phyloP scores from a whole-genome alignment of 2,797 vertebrate species.

The Arremon brunneinucha region DNA sequence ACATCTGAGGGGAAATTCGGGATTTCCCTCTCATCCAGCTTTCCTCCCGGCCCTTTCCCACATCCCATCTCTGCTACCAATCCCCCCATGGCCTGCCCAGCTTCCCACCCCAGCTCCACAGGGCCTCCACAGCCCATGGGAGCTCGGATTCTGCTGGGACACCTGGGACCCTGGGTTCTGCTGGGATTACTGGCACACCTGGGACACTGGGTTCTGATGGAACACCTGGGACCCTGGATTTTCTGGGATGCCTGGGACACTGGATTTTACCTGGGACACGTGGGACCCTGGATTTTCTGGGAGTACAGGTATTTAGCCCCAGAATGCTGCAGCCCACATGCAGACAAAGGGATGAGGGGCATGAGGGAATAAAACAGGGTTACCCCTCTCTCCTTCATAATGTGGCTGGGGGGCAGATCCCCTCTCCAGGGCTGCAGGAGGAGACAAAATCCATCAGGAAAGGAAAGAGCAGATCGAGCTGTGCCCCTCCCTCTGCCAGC shows the following conservation, averaged over 20 bases:
- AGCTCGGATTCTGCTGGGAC: accelerated
- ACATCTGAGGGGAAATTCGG: accelerated
- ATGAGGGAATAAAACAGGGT: accelerated
- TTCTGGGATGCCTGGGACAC: too few species aligned
- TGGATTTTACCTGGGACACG: too few species aligned
- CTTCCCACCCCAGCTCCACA: accelerated
- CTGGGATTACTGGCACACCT: neutral
- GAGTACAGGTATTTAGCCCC: neutral
- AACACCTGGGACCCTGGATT: neutral
- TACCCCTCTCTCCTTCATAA: neutral
- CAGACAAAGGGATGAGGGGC: neutral
- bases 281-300: too few species aligned
- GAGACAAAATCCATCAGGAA: neutral
- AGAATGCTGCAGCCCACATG: accelerated
- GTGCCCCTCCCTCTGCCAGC: neutral
- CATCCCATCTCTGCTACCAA: neutral
- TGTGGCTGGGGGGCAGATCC: accelerated
- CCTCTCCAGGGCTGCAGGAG: neutral
- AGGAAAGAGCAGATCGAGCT: neutral
- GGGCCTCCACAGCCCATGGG: accelerated
- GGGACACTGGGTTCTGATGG: neutral
- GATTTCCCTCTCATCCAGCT: neutral
- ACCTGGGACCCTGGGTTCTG: too few species aligned
- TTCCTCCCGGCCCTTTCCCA: neutral
- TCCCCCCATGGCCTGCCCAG: neutral